Base-by-base conservation (phyloP, 2,113 vertebrate genomes). In the Halcyon senegalensis region DNA sequence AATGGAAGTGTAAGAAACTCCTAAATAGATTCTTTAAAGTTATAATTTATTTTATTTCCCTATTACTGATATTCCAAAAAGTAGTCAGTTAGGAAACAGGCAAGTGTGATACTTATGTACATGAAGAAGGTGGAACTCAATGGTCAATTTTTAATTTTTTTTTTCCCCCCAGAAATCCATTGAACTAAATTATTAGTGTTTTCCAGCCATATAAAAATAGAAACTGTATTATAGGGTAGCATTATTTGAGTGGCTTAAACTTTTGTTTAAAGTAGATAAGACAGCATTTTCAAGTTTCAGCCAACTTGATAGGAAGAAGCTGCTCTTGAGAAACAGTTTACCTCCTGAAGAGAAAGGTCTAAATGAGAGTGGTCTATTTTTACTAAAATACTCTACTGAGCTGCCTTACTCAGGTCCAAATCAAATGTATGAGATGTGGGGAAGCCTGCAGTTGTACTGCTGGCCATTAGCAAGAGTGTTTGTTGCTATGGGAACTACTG, bases 401-500 rank as follows among this genome's bases (percentile, higher is more conserved):
- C 95, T 16, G 13, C 95, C 97, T 94, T 96, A 90, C 88, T 97
- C 82, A 90, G 96, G 94, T 90, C 95, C 97, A 93, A 89, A 82
- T 95, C 80, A 94, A 93, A 98, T 91, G 94, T 94, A 87, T 97
- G 96, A 95, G 96, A 96, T 96, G 93, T 95, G 92, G 95, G 87
- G 90, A 97, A 95, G 96, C 96, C 97, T 97, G 97, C 96, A 88
- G 97, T 98, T 92, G 96, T 97, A 94, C 93, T 96, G 93, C 96
- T 97, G 95, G 96, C 96, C 97, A 97, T 98, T 97, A 98, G 95
- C 96, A 94, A 70, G 94, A 96, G 91, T 91, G 96, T 96, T 96
- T 97, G 98, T 98, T 98, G 97, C 98, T 96, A 98, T 98, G 98
- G 98, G 95, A 98, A 98, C 98, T 84, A 97, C 95, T 96, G 94